Evolutionary conservation across 2,888 invertebrate genomes (phyloP).

Genomic region (Hirudinaria manillensis): DNA sequence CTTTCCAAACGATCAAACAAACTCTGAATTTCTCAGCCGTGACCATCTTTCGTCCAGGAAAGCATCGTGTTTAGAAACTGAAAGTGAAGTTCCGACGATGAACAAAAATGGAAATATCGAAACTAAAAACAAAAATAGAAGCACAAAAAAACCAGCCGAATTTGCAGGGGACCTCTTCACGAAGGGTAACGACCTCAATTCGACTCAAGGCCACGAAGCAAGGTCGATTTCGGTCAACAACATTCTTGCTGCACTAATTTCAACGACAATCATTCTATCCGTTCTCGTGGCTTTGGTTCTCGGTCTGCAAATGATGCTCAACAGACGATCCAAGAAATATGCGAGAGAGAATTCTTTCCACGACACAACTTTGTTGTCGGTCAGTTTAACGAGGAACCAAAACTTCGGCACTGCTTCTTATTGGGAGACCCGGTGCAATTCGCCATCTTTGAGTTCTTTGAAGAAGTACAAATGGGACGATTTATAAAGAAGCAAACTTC

Average conservation of each 20-base stretch:
- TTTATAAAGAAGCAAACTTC: background rate
- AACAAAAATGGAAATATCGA: background rate
- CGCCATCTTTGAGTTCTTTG: background rate
- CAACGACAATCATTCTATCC: too few relatives aligned
- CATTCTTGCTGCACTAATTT: background rate
- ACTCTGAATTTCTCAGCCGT: too few relatives aligned
- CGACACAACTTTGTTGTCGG: too few relatives aligned
- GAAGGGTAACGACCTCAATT: too few relatives aligned
- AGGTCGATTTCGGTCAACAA: background rate
- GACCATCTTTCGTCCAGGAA: too few relatives aligned
- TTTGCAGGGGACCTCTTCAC: too few relatives aligned
- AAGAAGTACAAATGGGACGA: constrained; percentile 10
- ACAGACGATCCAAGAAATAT: background rate
- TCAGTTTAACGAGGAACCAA: too few relatives aligned
- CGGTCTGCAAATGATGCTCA: background rate
- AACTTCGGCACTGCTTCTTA: background rate
- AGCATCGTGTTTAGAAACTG: background rate
- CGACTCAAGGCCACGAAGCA: background rate
- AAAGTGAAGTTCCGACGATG: background rate
- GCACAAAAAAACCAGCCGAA: background rate
- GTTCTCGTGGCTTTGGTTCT: background rate
- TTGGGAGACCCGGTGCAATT: background rate
- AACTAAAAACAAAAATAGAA: background rate
- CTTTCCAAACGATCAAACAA: too few relatives aligned
- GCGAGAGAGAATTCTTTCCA: too few relatives aligned